phyloP scores from a whole-genome alignment of 1,140 invertebrate genomes.

The Periplaneta americana region DNA sequence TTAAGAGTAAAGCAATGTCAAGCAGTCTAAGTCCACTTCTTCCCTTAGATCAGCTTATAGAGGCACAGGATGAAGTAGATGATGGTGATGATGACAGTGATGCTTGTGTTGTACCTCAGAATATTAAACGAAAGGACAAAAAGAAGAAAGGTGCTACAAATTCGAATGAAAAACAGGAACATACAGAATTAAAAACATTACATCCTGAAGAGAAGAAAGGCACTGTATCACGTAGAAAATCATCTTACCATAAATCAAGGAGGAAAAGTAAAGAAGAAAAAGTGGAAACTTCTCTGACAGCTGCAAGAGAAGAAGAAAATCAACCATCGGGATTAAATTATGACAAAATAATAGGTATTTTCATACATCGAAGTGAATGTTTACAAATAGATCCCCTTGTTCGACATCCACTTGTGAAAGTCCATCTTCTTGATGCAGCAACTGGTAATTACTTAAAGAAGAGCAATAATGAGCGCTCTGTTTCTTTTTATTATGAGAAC shows the following conservation, averaged over 20 bases:
- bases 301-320: neutral
- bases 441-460: constrained; percentile 34
- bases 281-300: neutral
- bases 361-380: constrained; percentile 14
- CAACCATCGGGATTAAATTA: neutral
- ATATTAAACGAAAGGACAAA: neutral
- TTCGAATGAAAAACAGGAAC: neutral
- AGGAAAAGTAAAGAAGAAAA: neutral
- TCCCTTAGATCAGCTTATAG: neutral
- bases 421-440: constrained; percentile 33
- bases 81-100: neutral
- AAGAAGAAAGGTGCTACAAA: neutral
- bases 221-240: neutral
- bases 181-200: neutral
- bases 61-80: neutral
- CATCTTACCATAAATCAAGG: neutral
- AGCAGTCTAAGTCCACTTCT: neutral
- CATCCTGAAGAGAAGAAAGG: neutral
- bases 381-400: constrained; percentile 30
- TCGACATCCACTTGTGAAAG: constrained; percentile 38
- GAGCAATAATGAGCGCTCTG: constrained; percentile 14
- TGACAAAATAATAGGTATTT: constrained; percentile 14
- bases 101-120: neutral
- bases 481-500: constrained; percentile 22
- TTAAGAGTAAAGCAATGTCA: neutral